A percentile compares a stretch with the other conserved stretches of the same genome.
Conservation (phyloP, 2,797 vertebrate genomes). For the Labeo calbasu region DNA sequence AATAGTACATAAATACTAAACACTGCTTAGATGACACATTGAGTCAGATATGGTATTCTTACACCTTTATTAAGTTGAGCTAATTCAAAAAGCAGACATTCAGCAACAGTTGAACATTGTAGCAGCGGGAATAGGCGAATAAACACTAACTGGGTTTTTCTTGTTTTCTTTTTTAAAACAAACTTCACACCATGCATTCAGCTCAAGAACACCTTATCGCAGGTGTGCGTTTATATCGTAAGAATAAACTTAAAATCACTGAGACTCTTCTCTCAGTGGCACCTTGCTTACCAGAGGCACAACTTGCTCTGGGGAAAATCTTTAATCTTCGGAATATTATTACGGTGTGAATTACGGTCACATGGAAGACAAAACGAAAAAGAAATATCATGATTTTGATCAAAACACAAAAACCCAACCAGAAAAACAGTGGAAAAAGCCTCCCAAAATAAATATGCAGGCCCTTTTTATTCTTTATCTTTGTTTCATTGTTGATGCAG, state of each 20-base stretch:
- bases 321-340: conserved; percentile 45
- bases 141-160: conserved; percentile 71
- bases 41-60: conserved; percentile 70
- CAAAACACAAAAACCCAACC: conserved; percentile 51
- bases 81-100: conserved; percentile 83
- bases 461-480: conserved; percentile 71
- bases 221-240: conserved; percentile 56
- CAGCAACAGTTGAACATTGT: conserved; percentile 81
- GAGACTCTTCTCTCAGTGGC: conserved; percentile 61
- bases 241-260: conserved; percentile 57
- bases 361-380: conserved; percentile 50
- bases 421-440: conserved; percentile 50
- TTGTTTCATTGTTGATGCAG: conserved; percentile 70
- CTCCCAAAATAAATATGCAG: conserved; percentile 70
- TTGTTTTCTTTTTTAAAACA: conserved; percentile 48
- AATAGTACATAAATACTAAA: background rate
- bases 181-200: conserved; percentile 79
- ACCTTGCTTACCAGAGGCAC: conserved; percentile 63
- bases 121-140: conserved; percentile 76
- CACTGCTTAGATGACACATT: conserved; percentile 60
- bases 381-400: conserved; percentile 46
- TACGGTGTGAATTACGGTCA: conserved; percentile 33
- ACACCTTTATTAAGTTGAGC: conserved; percentile 80
- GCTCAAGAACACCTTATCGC: conserved; percentile 63
- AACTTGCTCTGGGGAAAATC: conserved; percentile 51